Percentiles rank a stretch among this genome's conserved stretches.
Evolutionary conservation across 2,113 vertebrate genomes (phyloP).

Genomic region (Engystomops pustulosus): DNA sequence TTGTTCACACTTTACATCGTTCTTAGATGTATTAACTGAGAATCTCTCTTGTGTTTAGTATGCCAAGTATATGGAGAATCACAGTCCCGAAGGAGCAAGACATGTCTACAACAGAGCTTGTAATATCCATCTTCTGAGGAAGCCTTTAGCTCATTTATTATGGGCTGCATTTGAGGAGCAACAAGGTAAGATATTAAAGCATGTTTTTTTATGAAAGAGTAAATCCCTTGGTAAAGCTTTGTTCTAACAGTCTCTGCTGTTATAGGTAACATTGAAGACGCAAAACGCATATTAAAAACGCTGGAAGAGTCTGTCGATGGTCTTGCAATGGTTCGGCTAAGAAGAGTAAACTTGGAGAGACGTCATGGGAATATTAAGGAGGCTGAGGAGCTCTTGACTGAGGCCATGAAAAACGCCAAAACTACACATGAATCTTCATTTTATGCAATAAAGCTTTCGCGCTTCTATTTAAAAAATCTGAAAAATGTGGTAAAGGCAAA

Average conservation of each 20-base stretch:
- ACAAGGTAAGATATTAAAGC: conserved; percentile 81
- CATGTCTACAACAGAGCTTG: conserved; percentile 97
- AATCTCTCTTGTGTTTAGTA: conserved; percentile 89
- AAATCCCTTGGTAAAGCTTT: background rate
- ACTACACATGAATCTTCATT: conserved; percentile 84
- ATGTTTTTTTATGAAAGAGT: background rate
- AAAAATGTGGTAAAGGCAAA: conserved; percentile 88
- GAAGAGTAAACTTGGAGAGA: conserved; percentile 93
- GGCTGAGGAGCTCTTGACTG: conserved; percentile 86
- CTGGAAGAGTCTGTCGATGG: conserved; percentile 85
- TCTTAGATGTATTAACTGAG: conserved; percentile 71
- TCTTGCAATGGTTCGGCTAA: conserved; percentile 92
- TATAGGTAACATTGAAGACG: conserved; percentile 89
- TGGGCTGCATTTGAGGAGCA: conserved; percentile 99
- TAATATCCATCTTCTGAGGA: conserved; percentile 92
- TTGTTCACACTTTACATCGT: conserved; percentile 87
- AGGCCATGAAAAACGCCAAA: conserved; percentile 86
- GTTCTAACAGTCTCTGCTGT: background rate
- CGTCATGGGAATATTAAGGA: conserved; percentile 92
- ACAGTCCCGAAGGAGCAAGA: conserved; percentile 92
- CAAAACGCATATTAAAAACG: conserved; percentile 86
- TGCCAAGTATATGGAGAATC: conserved; percentile 98
- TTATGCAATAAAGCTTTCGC: conserved; percentile 91
- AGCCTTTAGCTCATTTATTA: conserved; percentile 91
- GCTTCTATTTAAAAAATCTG: conserved; percentile 92